Percentiles rank a stretch among this genome's conserved stretches.
These are phyloP conservation scores for Paradoxurus hermaphroditus DNA, from an alignment of 2,113 vertebrate species.

Conservation along the genomic window DNA sequence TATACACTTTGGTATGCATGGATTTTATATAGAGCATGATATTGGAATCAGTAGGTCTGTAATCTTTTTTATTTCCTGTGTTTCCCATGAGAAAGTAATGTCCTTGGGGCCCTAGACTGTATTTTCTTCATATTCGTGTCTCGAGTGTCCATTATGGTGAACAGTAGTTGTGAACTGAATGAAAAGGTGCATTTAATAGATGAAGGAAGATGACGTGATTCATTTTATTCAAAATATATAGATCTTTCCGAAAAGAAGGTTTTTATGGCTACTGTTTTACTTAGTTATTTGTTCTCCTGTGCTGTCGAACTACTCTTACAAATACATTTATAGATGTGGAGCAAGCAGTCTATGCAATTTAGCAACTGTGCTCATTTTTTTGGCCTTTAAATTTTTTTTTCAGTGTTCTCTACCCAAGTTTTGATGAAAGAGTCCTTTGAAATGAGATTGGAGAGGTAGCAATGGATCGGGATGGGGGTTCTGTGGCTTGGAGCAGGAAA, in stretches of 20 bases:
- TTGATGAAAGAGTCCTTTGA: neutral
- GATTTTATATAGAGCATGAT: neutral
- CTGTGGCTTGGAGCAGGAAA: neutral
- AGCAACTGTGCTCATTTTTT: neutral
- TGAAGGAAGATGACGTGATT: neutral
- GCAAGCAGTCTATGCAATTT: neutral
- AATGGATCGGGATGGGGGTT: neutral
- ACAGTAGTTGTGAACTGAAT: neutral
- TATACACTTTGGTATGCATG: neutral
- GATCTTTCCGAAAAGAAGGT: neutral
- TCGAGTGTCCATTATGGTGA: too few species aligned
- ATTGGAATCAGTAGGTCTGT: neutral
- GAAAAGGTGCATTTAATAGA: neutral
- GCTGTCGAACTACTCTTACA: neutral
- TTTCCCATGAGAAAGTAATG: neutral
- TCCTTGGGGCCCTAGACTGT: neutral
- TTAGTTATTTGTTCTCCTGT: neutral
- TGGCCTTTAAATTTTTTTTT: neutral
- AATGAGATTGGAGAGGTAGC: neutral
- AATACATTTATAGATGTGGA: neutral
- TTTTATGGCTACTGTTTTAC: neutral
- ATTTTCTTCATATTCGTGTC: neutral
- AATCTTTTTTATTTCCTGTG: neutral
- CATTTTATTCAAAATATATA: neutral
- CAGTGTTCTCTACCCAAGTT: neutral